A percentile compares a stretch with the other conserved stretches of the same genome.
phyloP scores from a whole-genome alignment of 2,797 vertebrate species.

The Mustela erminea region DNA sequence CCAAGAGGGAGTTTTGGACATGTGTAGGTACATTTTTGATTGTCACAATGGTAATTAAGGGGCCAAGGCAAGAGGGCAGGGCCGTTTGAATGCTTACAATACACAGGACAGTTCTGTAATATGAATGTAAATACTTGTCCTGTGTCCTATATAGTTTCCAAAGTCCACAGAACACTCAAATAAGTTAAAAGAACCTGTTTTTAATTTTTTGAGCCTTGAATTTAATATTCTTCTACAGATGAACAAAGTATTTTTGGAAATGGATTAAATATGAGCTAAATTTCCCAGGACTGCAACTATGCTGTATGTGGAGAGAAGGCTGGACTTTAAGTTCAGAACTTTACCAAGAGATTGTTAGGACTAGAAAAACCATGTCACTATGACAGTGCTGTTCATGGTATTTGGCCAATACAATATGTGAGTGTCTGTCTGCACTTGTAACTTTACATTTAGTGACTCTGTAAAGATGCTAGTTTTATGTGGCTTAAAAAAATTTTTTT shows the following conservation, averaged over 20 bases:
- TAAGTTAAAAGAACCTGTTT: neutral
- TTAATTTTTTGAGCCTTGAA: neutral
- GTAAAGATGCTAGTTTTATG: neutral
- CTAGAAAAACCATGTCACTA: neutral
- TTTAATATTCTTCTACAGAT: neutral
- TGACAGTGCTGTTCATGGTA: neutral
- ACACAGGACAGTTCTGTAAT: neutral
- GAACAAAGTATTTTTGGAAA: slow-evolving; percentile 12
- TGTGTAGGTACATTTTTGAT: neutral
- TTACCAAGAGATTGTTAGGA: neutral
- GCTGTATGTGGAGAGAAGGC: neutral
- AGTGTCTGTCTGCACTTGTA: neutral
- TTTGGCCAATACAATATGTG: neutral
- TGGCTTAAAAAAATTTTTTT: neutral
- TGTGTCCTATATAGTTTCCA: neutral
- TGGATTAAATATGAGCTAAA: slow-evolving; percentile 8
- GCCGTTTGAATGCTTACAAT: neutral
- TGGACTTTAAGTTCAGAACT: slow-evolving; percentile 17
- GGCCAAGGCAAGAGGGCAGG: neutral
- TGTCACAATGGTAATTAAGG: neutral
- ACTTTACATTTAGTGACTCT: neutral
- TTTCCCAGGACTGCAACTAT: neutral
- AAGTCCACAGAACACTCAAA: neutral
- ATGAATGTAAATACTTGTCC: neutral
- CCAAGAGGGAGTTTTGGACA: neutral